Conservation (phyloP, 2,113 vertebrate species). For the Megaptera novaeangliae region DNA sequence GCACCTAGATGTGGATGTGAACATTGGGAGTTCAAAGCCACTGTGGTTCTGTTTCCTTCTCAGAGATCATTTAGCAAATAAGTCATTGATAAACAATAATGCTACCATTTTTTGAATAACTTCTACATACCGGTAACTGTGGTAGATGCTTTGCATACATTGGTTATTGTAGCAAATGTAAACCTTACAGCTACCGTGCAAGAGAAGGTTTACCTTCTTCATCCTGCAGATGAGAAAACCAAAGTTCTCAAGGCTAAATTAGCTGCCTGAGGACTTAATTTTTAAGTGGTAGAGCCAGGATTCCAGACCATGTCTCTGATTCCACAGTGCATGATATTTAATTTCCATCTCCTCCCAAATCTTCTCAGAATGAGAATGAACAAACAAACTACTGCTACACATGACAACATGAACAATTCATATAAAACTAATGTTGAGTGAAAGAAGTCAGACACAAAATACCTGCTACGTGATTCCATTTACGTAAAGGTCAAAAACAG, state of each 20-base stretch:
- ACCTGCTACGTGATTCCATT: not conserved
- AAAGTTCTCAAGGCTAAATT: not conserved
- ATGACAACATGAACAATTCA: not conserved
- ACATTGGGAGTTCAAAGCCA: not conserved
- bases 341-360: slow-evolving; percentile 10
- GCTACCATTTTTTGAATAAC: not conserved
- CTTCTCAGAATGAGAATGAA: not conserved
- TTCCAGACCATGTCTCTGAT: not conserved
- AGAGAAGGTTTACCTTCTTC: not conserved
- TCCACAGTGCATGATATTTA: not conserved
- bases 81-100: not conserved
- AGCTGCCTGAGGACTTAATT: not conserved
- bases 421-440: not conserved
- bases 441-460: not conserved
- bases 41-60: not conserved
- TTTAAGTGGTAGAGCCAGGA: not conserved
- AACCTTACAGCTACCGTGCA: not conserved
- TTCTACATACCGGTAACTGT: not conserved
- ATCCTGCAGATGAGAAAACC: not conserved
- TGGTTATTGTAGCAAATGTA: not conserved
- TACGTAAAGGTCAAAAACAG: not conserved
- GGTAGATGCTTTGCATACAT: not conserved
- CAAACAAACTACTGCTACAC: not conserved
- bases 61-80: not conserved
- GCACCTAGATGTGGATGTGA: not conserved